A percentile compares a stretch with the other conserved stretches of the same genome.
These are phyloP conservation scores for Pseudoips prasinana DNA, from an alignment of 2,888 invertebrate genomes.

Conservation along the genomic window DNA sequence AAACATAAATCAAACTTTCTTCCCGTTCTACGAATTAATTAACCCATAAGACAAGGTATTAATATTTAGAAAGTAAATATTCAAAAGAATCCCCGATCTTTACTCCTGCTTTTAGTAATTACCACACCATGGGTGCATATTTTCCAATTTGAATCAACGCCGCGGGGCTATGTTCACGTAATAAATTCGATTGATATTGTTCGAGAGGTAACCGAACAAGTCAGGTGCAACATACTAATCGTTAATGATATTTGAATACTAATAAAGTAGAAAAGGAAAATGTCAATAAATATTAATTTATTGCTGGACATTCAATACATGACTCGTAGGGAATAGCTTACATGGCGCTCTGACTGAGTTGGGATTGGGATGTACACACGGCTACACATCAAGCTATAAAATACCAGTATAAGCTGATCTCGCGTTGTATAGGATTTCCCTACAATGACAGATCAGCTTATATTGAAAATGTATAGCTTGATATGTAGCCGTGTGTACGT, in stretches of 20 bases:
- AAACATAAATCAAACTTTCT: conserved; percentile 46
- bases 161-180: conserved; percentile 41
- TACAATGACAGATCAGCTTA: too few relatives aligned
- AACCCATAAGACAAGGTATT: conserved; percentile 53
- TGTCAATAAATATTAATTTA: conserved; percentile 74
- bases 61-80: conserved; percentile 61
- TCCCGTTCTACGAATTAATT: conserved; percentile 52
- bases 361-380: too few relatives aligned
- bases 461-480: too few relatives aligned
- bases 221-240: conserved; percentile 64
- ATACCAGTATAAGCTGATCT: too few relatives aligned
- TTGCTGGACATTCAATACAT: conserved; percentile 61
- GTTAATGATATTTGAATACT: conserved; percentile 75
- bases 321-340: conserved; percentile 41
- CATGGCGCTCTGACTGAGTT: conserved; percentile 35
- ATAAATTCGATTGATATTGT: conserved; percentile 37
- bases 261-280: conserved; percentile 73
- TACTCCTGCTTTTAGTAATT: conserved; percentile 47
- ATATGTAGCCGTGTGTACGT: too few relatives aligned
- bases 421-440: too few relatives aligned
- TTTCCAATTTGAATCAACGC: conserved; percentile 52
- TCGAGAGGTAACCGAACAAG: conserved; percentile 33
- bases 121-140: conserved; percentile 55
- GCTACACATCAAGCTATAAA: too few relatives aligned
- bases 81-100: conserved; percentile 50